Percentiles rank a stretch among this genome's conserved stretches.
Evolutionary conservation across 2,113 vertebrate genomes (phyloP).

Genomic region (Pycnonotus jocosus): DNA sequence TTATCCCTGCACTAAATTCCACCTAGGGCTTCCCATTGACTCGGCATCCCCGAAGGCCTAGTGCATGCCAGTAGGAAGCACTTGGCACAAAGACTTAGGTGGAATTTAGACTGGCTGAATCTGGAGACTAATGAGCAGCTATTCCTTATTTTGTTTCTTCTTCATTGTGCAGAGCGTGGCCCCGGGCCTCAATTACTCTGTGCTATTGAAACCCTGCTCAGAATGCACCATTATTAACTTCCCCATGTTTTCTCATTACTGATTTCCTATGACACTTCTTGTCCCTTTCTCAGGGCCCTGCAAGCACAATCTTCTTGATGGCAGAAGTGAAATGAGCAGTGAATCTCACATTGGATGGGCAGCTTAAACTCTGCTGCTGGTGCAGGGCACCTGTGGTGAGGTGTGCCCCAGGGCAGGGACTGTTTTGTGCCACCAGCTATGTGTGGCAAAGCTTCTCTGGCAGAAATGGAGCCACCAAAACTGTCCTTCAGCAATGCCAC

Average conservation of each 20-base stretch:
- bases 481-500: background rate
- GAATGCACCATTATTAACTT: slow-evolving; percentile 44
- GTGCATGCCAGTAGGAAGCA: background rate
- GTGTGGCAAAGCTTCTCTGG: background rate
- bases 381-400: fast-evolving
- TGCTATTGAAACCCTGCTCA: slow-evolving; percentile 38
- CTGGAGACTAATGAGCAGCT: slow-evolving; percentile 35
- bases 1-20: background rate
- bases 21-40: background rate
- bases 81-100: slow-evolving; percentile 34
- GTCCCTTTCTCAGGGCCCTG: background rate
- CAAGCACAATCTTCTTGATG: background rate
- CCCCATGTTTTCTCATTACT: slow-evolving; percentile 17
- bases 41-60: background rate
- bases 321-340: background rate
- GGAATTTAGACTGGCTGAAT: slow-evolving; percentile 44
- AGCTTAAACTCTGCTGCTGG: background rate
- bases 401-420: background rate
- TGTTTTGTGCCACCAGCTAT: background rate
- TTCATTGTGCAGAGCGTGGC: slow-evolving; percentile 49
- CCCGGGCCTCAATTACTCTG: slow-evolving; percentile 20
- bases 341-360: background rate
- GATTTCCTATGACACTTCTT: slow-evolving; percentile 25
- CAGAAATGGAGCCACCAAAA: background rate
- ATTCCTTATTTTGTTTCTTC: slow-evolving; percentile 55